A percentile compares a stretch with the other conserved stretches of the same genome.
phyloP scores from a whole-genome alignment of 1,140 invertebrate genomes.

The Cydia amplana region DNA sequence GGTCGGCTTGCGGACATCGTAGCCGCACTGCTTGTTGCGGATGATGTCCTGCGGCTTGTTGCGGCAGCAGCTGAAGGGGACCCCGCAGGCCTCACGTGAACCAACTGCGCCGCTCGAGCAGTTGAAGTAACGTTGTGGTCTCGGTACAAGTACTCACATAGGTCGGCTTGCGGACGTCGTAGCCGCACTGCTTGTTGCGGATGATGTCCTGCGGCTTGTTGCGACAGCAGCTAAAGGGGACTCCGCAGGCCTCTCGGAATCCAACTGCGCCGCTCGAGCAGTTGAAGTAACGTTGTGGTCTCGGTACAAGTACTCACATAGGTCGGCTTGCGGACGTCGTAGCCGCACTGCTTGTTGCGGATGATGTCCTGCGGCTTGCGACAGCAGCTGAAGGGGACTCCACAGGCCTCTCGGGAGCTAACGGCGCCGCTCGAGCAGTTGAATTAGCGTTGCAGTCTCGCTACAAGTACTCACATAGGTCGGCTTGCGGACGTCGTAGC shows the following conservation, averaged over 20 bases:
- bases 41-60: not conserved
- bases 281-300: too few species aligned
- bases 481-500: constrained; percentile 93
- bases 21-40: constrained; percentile 88
- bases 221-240: constrained; percentile 90
- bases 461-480: constrained; percentile 88
- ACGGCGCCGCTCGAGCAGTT: constrained; percentile 85
- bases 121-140: not conserved
- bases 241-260: too few species aligned
- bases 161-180: constrained; percentile 92
- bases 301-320: constrained; percentile 86
- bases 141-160: constrained; percentile 85
- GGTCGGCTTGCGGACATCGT: constrained; percentile 92
- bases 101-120: constrained; percentile 88
- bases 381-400: constrained; percentile 88
- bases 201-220: constrained; percentile 86
- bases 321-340: constrained; percentile 92
- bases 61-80: not conserved
- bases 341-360: constrained; percentile 83
- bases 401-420: constrained; percentile 97
- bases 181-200: constrained; percentile 81
- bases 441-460: not conserved
- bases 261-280: too few species aligned
- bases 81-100: constrained; percentile 71
- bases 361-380: constrained; percentile 88